Base-by-base conservation (phyloP, 2,888 invertebrate species). In the Halictus ligatus region DNA sequence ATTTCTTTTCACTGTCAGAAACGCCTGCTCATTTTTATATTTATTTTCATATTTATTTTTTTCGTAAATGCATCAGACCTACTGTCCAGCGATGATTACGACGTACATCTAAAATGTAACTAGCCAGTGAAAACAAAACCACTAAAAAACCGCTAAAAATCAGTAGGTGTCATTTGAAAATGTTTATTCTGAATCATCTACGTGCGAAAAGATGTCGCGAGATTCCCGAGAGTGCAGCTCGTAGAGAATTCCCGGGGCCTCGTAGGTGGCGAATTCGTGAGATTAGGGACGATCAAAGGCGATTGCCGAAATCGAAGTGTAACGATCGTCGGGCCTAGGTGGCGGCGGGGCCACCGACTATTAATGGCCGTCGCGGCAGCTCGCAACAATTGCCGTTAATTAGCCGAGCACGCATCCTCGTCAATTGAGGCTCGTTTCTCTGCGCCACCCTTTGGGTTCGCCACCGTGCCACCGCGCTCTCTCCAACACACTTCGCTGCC, bases 381-480 rank as follows among this genome's bases (percentile, higher is more conserved):
- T 75, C 58, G 58, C 35, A 67, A 67, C 87, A 87, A 87, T 87
- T 87, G 86, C 67, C 48, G 83, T 77, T 87, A 87, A 87, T 87
- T 87, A 86, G 54, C 72, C 60, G 75, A 60, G 74, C 76, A 87
- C 86, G 80, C 78, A 86, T 86, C 78, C 74, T 77, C 79, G 73
- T 81, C 83, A 78, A 86, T 87, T 83, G 87, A 86, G 69, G 43
- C 67, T 83, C 76, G 86, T 86, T 83, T 81, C 86, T 78, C 54
- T n/a, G 73, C 72, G 73, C 54, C 64, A 80, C 83, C 74, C 79
- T 80, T 75, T 78, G 73, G 40, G 73, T 80, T 21, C 73, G 80
- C 72, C 83, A 83, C 74, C 77, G 84, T 58, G 29, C 79, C 48
- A 35, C 35, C 21, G 21, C 69, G 21, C 69, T 54, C 35, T 25